phyloP scores from a whole-genome alignment of 2,113 vertebrate species.

The Thymallus thymallus region DNA sequence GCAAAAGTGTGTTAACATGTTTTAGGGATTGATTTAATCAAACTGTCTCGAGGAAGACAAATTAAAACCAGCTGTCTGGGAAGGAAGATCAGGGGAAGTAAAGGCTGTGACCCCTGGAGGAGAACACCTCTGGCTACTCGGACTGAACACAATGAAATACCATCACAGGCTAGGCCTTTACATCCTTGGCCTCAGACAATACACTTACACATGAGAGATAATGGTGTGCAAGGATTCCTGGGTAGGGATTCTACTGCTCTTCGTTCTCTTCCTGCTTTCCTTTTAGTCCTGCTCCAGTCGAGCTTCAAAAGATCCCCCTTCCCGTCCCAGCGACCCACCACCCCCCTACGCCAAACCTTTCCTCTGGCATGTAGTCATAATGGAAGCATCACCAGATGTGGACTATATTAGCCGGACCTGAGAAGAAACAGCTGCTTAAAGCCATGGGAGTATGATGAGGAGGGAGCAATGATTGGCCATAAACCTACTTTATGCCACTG shows the following conservation, averaged over 20 bases:
- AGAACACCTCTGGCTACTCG: conserved; percentile 49
- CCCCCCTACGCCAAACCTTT: conserved; percentile 9
- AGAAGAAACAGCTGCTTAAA: conserved; percentile 59
- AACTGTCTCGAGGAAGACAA: conserved; percentile 59
- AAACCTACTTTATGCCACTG: conserved; percentile 52
- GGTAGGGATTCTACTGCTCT: background rate
- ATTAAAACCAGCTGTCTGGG: conserved; percentile 64
- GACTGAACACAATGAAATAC: conserved; percentile 34
- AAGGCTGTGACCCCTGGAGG: conserved; percentile 55
- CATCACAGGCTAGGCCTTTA: conserved; percentile 7
- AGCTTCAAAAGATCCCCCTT: conserved; percentile 59
- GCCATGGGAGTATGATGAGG: conserved; percentile 29
- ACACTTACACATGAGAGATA: conserved; percentile 2
- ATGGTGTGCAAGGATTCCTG: background rate
- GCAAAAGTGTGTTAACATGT: conserved; percentile 32
- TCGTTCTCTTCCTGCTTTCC: background rate
- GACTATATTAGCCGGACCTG: conserved; percentile 60
- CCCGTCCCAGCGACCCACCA: background rate
- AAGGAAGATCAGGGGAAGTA: background rate
- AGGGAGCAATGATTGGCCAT: conserved; percentile 34
- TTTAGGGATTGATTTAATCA: conserved; percentile 66
- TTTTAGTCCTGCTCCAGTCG: conserved; percentile 37
- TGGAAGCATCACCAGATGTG: conserved; percentile 66
- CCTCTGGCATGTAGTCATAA: conserved; percentile 37
- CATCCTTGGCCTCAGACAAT: conserved; percentile 53